Evolutionary conservation across 2,113 vertebrate genomes (phyloP), one percentile per base, ranked within the genome.

Genomic region (Xyliphius kryptos): DNA sequence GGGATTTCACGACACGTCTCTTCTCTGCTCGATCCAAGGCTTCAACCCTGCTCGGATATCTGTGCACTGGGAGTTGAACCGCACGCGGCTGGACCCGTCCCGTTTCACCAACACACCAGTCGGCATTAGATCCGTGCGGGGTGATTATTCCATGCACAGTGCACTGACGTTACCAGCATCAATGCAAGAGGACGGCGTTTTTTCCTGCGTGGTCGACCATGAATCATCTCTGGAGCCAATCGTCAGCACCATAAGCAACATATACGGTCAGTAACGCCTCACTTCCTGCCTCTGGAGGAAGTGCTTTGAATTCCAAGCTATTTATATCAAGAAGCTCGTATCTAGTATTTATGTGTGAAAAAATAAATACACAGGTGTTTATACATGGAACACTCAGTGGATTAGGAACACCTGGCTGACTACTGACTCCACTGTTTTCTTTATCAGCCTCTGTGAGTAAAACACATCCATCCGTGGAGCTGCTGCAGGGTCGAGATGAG

Each of bases 141-240:
- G 20, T 14, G 67, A 56, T 19, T 85, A 77, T 44, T 78, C 71
- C 49, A 76, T 82, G 75, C 76, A 66, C 68, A 87, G 86, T 64
- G 68, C 47, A 43, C 56, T 85, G 10, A 77, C 62, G 3, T 12
- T 75, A n/a, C 55, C 68, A 15, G 56, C 52, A n/a, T n/a, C n/a
- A n/a, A n/a, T n/a, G 11, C 2, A 21, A 21, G 58, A 59, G 3
- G 11, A 64, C 2, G 76, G 72, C 2, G 44, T 8, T 0, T 85
- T 78, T 56, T 74, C 81, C 9, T 87, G 84, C 71, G 61, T 73
- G 56, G 83, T 82, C 50, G 73, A 1, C 63, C 83, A 87, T 1
- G 78, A 85, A 48, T 83, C 84, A 5, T 80, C 73, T 7, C 2
- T 70, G 56, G 49, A 0, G 0, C 76, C 67, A 20, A 41, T 77